Evolutionary conservation across 2,113 vertebrate species (phyloP).

Genomic region (Entomyzon cyanotis): DNA sequence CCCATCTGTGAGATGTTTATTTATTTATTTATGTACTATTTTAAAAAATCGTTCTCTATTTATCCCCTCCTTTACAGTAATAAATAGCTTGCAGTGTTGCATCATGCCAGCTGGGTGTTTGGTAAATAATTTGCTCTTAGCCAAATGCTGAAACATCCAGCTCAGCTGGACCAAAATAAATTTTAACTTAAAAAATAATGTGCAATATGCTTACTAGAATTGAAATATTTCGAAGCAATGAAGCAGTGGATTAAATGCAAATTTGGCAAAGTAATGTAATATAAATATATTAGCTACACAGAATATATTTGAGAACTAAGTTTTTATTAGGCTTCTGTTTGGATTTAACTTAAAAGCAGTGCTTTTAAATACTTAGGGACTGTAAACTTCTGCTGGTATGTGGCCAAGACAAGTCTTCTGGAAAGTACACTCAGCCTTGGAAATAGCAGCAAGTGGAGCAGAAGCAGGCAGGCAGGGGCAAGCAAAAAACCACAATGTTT

Average conservation of each 20-base stretch:
- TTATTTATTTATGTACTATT: neutral
- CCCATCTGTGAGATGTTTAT: rapidly evolving
- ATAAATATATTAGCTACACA: neutral
- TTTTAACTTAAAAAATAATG: neutral
- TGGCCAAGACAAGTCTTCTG: neutral
- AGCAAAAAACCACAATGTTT: neutral
- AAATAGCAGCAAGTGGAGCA: neutral
- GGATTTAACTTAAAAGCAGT: neutral
- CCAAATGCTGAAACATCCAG: neutral
- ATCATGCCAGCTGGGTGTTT: neutral
- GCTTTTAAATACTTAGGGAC: neutral
- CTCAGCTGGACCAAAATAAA: neutral
- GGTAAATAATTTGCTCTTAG: neutral
- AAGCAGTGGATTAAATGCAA: neutral
- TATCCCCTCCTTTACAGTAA: neutral
- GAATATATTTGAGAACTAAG: neutral
- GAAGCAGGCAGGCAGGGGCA: neutral
- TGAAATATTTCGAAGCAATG: neutral
- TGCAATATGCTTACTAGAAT: neutral
- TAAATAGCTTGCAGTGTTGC: neutral
- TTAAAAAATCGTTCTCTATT: neutral
- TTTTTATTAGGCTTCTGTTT: neutral
- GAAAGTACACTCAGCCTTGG: neutral
- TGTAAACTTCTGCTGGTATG: neutral
- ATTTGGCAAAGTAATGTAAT: neutral